phyloP scores from a whole-genome alignment of 2,113 vertebrate genomes.

The Semnornis frantzii region DNA sequence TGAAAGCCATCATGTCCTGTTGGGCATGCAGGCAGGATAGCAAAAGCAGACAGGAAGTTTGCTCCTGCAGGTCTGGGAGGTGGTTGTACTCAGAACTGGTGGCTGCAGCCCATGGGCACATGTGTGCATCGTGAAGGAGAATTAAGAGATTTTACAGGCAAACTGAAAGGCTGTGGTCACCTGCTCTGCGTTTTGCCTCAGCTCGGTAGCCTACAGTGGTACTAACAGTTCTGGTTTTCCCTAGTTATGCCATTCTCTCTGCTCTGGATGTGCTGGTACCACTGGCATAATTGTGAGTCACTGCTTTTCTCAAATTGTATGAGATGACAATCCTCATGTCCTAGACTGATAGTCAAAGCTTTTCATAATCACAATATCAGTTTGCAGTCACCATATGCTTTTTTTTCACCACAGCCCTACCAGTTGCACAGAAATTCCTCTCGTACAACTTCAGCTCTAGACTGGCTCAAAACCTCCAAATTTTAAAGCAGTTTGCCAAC shows the following conservation, averaged over 20 bases:
- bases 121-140: not conserved
- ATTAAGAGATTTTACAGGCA: not conserved
- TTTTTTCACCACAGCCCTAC: not conserved
- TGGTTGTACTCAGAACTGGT: accelerated
- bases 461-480: not conserved
- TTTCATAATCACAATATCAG: not conserved
- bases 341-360: not conserved
- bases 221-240: not conserved
- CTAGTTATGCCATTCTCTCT: not conserved
- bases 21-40: accelerated
- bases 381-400: not conserved
- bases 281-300: not conserved
- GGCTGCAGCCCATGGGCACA: not conserved
- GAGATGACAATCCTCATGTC: not conserved
- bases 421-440: not conserved
- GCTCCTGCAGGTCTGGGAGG: not conserved
- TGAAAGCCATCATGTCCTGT: not conserved
- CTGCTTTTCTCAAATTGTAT: not conserved
- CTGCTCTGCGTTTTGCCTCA: not conserved
- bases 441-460: not conserved
- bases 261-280: accelerated
- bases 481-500: not conserved
- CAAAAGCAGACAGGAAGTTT: not conserved
- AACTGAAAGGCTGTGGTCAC: not conserved
- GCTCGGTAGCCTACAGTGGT: not conserved